Base-by-base conservation (phyloP, 1,140 invertebrate genomes). In the Marisa cornuarietis region DNA sequence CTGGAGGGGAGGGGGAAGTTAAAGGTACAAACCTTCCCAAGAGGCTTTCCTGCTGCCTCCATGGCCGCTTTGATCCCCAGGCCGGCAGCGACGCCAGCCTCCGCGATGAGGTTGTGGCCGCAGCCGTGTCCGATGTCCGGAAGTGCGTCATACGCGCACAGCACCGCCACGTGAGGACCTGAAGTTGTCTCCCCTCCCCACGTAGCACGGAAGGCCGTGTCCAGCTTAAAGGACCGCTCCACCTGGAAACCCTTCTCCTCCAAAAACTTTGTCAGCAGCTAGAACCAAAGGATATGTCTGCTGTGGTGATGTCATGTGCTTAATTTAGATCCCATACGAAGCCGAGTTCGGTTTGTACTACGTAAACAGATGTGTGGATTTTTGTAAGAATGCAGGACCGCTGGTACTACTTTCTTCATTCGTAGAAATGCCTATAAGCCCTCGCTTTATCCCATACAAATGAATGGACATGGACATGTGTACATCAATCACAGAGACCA, bases 101-200 rank as follows among this genome's bases (percentile, higher is more conserved):
- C 90, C 22, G 90, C 87, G 13, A 91, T 91, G 5, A 91, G 81
- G 80, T 91, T 91, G 76, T 91, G 90, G 10, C 91, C 91, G 86
- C 90, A 91, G 18, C 90, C 90, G 83, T 91, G 91, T 18, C 91
- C 91, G 14, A 91, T 89, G 7, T 85, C 87, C 11, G 90, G 90
- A 14, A 91, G 80, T 42, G 91, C 90, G 83, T 91, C 90, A 79
- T 91, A 91, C 82, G 91, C 90, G 81, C 90, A 91, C 0, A 91
- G n/a, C 13, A 91, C 80, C 51, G 85, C 87, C 20, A 91, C 76
- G 65, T 88, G 83, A 7, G 88, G 87, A 1, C 82, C 81, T 4
- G 49, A 42, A 31, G n/a, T 42, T 22, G 62, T 71, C 26, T 81
- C 76, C 10, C 61, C n/a, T 65, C 71, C 75, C 63, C 80, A 87